These are phyloP conservation scores for Telenomus remus DNA, from an alignment of 1,140 invertebrate genomes.

Conservation along the genomic window DNA sequence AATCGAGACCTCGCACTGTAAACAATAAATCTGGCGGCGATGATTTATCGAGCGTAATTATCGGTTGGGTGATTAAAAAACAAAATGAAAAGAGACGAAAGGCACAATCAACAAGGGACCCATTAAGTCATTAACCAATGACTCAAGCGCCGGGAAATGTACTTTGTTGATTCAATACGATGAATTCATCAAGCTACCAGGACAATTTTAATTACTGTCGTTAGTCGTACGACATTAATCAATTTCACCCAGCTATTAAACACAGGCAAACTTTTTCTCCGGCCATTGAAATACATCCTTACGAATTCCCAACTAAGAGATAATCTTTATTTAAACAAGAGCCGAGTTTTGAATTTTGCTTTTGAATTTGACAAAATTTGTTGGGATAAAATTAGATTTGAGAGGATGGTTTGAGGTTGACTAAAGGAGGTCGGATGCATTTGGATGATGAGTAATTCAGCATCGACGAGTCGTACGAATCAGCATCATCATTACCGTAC, in stretches of 20 bases:
- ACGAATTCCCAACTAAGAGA: too few relatives aligned
- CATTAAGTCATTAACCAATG: slow-evolving; percentile 39
- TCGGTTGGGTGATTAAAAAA: slow-evolving; percentile 42
- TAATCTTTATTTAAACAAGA: too few relatives aligned
- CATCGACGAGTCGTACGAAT: slow-evolving; percentile 33
- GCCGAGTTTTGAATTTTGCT: too few relatives aligned
- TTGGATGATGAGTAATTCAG: slow-evolving; percentile 23
- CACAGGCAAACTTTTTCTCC: not conserved
- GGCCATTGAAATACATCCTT: not conserved
- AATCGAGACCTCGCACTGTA: slow-evolving; percentile 51
- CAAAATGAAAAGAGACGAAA: slow-evolving; percentile 12
- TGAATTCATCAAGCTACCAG: slow-evolving; percentile 25
- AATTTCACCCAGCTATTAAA: slow-evolving; percentile 12
- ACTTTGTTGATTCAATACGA: slow-evolving; percentile 54
- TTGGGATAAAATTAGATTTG: slow-evolving; percentile 1
- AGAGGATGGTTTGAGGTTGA: not conserved
- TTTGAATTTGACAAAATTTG: not conserved
- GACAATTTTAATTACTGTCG: slow-evolving; percentile 40
- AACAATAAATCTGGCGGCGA: slow-evolving; percentile 45
- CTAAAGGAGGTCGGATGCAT: slow-evolving; percentile 23
- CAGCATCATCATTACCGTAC: slow-evolving; percentile 55
- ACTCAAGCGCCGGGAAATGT: slow-evolving; percentile 30
- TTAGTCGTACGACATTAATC: slow-evolving; percentile 27
- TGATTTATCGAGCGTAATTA: slow-evolving; percentile 62
- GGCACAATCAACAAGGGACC: slow-evolving; percentile 24